Base-by-base conservation (phyloP, 1,140 invertebrate genomes). In the Gonioctena quinquepunctata region DNA sequence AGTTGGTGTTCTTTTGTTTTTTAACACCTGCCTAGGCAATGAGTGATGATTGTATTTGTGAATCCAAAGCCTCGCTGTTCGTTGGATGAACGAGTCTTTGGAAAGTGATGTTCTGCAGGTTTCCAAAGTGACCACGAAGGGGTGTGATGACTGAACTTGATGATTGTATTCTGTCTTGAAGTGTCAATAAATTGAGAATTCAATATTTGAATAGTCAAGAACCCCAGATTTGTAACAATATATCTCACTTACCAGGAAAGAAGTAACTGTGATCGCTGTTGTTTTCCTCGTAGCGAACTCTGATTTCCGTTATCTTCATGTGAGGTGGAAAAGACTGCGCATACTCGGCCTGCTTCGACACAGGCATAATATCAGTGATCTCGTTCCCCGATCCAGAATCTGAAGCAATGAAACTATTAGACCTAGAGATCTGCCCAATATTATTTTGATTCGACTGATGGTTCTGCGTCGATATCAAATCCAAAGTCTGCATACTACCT, bases 401-500 rank as follows among this genome's bases (percentile, higher is more conserved):
- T 5, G 13, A 13, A n/a, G 54, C 22, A 57, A 23, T 57, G 19
- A 25, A 57, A 57, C 19, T 57, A 13, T 25, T 57, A 1, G 19
- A 23, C 22, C 25, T 25, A 1, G 19, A 23, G n/a, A 57, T 57
- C 13, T 22, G 21, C 6, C 54, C 25, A 18, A 57, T 3, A 11
- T 22, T 25, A 13, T 57, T 57, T 13, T 57, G 21, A 11, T 13
- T 25, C 2, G 21, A 21, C 25, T 23, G 21, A 23, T 57, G 13
- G n/a, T 57, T 57, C 22, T 57, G 21, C 21, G 54, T 21, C 3
- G 54, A 25, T n/a, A 57, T 57, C 22, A 57, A 57, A 57, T 57
- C 54, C 6, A 57, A 57, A 6, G 54, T 13, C 13, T 57, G 54
- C 6, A 7, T 19, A 22, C 54, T 57, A 57, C 25, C 54, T 2